Evolutionary conservation across 2,888 invertebrate species (phyloP).

Genomic region (Bugulina stolonifera): DNA sequence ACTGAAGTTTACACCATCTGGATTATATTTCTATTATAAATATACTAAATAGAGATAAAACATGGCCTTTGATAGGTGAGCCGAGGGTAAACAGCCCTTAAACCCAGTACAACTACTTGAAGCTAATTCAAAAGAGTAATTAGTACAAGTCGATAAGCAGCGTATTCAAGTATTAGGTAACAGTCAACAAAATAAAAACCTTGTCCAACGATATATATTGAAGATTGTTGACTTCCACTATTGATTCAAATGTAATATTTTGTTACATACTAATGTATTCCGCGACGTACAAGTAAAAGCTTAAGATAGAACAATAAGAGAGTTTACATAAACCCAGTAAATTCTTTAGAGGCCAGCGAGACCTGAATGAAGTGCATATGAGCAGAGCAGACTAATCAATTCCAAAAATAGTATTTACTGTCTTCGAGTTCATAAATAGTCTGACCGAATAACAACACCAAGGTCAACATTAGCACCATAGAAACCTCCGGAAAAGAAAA

Average conservation of each 20-base stretch:
- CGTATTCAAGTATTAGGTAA: neutral
- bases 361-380: neutral
- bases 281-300: neutral
- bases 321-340: neutral
- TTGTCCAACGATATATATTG: neutral
- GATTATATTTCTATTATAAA: neutral
- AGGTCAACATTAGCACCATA: too few relatives aligned
- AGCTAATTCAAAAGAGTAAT: neutral
- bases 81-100: neutral
- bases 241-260: neutral
- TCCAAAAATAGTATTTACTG: neutral
- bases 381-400: neutral
- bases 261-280: conserved; percentile 2
- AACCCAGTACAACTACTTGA: neutral
- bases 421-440: neutral
- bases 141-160: neutral
- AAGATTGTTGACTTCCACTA: neutral
- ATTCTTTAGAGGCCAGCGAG: neutral
- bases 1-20: neutral
- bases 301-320: neutral
- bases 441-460: too few relatives aligned
- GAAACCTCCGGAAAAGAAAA: too few relatives aligned
- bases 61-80: neutral
- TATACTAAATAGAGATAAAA: neutral
- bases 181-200: neutral